Conservation (phyloP, 1,140 invertebrate genomes). For the Armadillidium nasatum region DNA sequence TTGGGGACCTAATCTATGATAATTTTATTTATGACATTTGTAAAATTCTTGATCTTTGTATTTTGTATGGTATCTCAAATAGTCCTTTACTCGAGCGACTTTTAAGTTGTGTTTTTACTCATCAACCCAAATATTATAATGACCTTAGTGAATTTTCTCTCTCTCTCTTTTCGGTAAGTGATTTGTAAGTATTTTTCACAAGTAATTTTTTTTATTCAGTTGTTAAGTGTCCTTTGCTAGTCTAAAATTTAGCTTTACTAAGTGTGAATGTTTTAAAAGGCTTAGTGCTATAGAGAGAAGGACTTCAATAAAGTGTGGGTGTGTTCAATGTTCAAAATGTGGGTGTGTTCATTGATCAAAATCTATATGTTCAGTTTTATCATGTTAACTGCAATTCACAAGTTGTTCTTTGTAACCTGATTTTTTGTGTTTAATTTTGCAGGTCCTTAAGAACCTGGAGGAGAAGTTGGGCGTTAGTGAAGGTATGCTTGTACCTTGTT, state of each 20-base stretch:
- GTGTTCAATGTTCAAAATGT: background rate
- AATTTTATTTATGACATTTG: conserved; percentile 77
- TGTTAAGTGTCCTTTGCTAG: too few relatives aligned
- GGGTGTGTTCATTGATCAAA: too few relatives aligned
- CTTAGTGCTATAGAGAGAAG: background rate
- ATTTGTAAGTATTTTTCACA: too few relatives aligned
- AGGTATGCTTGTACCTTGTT: conserved; percentile 42
- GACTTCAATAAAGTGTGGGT: background rate
- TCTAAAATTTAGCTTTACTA: too few relatives aligned
- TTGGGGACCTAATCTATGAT: conserved; percentile 67
- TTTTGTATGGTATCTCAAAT: conserved; percentile 67
- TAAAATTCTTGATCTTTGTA: conserved; percentile 70
- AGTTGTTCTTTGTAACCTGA: conserved; percentile 21
- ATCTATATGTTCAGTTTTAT: too few relatives aligned
- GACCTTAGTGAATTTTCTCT: conserved; percentile 56
- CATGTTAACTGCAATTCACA: too few relatives aligned
- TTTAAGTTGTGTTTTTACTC: conserved; percentile 60
- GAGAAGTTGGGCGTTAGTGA: conserved; percentile 55
- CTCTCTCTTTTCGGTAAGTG: conserved; percentile 7
- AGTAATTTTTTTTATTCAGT: too few relatives aligned
- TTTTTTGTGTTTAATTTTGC: background rate
- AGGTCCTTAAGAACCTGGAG: conserved; percentile 51
- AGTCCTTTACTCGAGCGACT: conserved; percentile 58
- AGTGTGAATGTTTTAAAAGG: too few relatives aligned
- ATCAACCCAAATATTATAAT: conserved; percentile 65